Evolutionary conservation across 2,888 invertebrate species (phyloP).

Genomic region (Apodemia duryi): DNA sequence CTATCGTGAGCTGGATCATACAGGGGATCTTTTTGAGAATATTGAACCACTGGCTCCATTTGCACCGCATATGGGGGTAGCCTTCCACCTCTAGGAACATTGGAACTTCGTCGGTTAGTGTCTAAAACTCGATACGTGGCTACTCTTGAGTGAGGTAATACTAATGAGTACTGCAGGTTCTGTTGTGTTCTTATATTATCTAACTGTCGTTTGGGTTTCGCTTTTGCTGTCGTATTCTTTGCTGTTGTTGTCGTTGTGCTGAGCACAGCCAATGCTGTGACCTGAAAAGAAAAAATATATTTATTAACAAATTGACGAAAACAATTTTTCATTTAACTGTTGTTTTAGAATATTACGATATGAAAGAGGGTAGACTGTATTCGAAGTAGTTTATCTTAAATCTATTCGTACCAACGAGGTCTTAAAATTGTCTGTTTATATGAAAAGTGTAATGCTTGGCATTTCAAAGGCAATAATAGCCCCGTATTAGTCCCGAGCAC

Average conservation of each 20-base stretch:
- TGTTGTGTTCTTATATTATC: conserved; percentile 77
- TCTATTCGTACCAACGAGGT: too few species aligned
- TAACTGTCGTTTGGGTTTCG: conserved; percentile 74
- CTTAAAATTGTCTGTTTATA: too few species aligned
- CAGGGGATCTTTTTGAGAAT: conserved; percentile 88
- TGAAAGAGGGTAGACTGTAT: too few species aligned
- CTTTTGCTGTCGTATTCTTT: conserved; percentile 66
- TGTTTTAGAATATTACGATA: neutral
- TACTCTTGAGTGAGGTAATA: conserved; percentile 78
- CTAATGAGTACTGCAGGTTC: conserved; percentile 79
- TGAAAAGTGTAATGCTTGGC: too few species aligned
- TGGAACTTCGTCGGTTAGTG: conserved; percentile 76
- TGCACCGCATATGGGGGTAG: conserved; percentile 87
- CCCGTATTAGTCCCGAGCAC: too few species aligned
- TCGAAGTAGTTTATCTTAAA: too few species aligned
- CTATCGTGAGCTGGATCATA: conserved; percentile 81
- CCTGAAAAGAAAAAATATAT: conserved; percentile 68
- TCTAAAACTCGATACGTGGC: conserved; percentile 73
- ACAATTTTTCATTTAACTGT: neutral
- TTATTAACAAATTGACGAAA: neutral
- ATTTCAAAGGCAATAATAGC: too few species aligned
- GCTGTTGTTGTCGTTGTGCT: conserved; percentile 63
- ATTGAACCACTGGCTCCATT: conserved; percentile 89
- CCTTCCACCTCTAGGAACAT: conserved; percentile 67
- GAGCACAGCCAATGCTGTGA: conserved; percentile 77